Evolutionary conservation across 2,888 invertebrate species (phyloP).

Genomic region (Trachelus stipa): DNA sequence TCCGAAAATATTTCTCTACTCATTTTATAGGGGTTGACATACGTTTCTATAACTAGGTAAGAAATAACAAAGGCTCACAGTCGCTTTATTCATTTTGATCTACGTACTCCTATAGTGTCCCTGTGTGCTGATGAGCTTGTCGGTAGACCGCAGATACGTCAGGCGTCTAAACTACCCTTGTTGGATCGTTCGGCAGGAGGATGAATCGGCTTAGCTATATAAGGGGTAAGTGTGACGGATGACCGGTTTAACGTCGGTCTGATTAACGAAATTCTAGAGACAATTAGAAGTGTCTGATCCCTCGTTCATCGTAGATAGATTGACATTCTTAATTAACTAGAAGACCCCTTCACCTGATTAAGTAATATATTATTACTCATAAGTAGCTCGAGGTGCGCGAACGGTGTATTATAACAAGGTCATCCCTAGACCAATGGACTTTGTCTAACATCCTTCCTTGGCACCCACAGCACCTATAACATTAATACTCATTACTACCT

Average conservation of each 20-base stretch:
- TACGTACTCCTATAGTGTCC: not conserved
- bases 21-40: not conserved
- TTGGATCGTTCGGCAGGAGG: not conserved
- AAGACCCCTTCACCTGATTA: not conserved
- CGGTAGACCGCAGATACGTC: not conserved
- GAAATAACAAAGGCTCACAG: not conserved
- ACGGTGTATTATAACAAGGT: not conserved
- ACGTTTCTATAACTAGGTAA: not conserved
- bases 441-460: not conserved
- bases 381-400: not conserved
- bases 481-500: not conserved
- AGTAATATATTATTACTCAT: not conserved
- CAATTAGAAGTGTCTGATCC: not conserved
- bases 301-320: not conserved
- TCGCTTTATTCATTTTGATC: not conserved
- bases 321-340: not conserved
- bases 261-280: not conserved
- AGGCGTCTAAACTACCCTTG: not conserved
- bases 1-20: not conserved
- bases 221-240: not conserved
- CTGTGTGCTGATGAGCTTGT: not conserved
- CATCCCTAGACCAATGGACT: not conserved
- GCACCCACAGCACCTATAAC: not conserved
- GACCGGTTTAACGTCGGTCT: not conserved
- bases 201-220: not conserved